Conservation (phyloP, 2,888 invertebrate species). For the Parnassius mnemosyne region DNA sequence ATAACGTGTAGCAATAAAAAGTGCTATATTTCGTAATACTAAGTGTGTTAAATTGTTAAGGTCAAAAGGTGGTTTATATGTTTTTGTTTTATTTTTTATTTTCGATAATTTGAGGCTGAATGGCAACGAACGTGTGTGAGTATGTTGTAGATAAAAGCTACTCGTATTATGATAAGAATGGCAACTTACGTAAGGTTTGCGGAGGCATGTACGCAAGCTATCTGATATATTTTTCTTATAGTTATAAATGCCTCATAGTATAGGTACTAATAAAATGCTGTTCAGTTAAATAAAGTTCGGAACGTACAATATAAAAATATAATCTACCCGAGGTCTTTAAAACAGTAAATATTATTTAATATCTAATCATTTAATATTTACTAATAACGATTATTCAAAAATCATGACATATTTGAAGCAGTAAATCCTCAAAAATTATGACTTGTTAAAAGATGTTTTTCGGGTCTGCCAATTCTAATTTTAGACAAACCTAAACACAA, state of each 20-base stretch:
- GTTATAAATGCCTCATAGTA: neutral
- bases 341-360: too few species aligned
- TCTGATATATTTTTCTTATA: constrained; percentile 35
- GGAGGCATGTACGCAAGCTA: constrained; percentile 41
- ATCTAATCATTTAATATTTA: too few species aligned
- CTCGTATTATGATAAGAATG: constrained; percentile 54
- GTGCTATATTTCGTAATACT: constrained; percentile 59
- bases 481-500: too few species aligned
- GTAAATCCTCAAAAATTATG: too few species aligned
- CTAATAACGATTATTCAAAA: too few species aligned
- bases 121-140: constrained; percentile 52
- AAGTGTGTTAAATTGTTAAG: constrained; percentile 43
- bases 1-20: constrained; percentile 57
- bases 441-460: too few species aligned
- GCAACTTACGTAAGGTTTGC: constrained; percentile 70
- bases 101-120: constrained; percentile 34
- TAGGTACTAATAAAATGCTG: neutral
- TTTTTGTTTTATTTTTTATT: constrained; percentile 28
- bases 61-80: constrained; percentile 53
- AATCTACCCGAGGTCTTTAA: too few species aligned
- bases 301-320: neutral
- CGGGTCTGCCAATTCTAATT: too few species aligned
- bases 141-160: constrained; percentile 50
- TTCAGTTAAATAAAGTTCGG: neutral
- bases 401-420: too few species aligned